Conservation (phyloP, 2,797 vertebrate genomes). For the Mus caroli region DNA sequence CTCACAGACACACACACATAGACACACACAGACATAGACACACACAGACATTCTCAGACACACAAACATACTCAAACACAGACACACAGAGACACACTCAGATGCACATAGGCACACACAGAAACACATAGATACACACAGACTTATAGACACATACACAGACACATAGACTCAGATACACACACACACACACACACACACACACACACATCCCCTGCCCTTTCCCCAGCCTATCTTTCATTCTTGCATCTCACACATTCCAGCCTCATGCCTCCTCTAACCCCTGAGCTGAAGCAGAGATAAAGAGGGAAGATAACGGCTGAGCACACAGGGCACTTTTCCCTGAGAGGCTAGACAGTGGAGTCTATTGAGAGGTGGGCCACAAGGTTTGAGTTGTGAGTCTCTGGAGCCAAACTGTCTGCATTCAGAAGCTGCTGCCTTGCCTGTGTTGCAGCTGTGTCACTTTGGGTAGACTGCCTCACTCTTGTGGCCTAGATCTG, state of each 20-base stretch:
- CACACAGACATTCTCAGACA: too few species aligned
- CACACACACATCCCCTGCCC: not conserved
- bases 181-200: not conserved
- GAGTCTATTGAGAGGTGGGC: not conserved
- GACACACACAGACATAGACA: too few species aligned
- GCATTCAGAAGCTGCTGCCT: not conserved
- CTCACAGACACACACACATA: not conserved
- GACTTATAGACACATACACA: not conserved
- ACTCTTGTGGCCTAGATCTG: not conserved
- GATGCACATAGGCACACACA: too few species aligned
- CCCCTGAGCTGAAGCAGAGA: slow-evolving; percentile 55
- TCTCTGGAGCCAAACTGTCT: slow-evolving; percentile 7
- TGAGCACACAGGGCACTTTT: not conserved
- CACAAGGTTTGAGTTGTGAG: not conserved
- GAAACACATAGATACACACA: too few species aligned
- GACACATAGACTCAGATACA: not conserved
- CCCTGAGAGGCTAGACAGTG: not conserved
- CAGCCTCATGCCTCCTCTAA: slow-evolving; percentile 46
- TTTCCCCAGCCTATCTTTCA: slow-evolving; percentile 20
- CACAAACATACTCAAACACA: too few species aligned
- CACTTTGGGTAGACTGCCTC: not conserved
- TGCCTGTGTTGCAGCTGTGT: not conserved
- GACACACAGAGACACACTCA: too few species aligned
- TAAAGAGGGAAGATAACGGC: slow-evolving; percentile 50
- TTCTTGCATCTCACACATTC: slow-evolving; percentile 68